Evolutionary conservation across 1,140 invertebrate genomes (phyloP).

Genomic region (Panagrolaimus sp.): DNA sequence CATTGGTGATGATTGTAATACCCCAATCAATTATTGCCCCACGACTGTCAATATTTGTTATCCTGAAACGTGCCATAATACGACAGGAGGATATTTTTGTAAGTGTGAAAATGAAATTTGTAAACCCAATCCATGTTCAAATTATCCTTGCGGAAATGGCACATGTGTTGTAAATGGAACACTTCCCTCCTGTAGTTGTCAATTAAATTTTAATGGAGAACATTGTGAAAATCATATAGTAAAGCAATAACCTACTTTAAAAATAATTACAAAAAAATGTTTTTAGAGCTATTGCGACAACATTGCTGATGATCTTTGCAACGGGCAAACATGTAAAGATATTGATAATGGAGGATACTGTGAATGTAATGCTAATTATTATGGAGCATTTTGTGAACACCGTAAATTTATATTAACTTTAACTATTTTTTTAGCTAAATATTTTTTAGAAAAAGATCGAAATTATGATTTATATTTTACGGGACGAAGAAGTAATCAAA

Average conservation of each 20-base stretch:
- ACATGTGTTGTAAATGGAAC: not conserved
- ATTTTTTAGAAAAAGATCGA: not conserved
- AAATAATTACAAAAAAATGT: not conserved
- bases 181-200: not conserved
- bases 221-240: not conserved
- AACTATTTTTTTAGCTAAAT: not conserved
- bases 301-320: not conserved
- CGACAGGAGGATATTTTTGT: not conserved
- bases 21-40: not conserved
- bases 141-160: not conserved
- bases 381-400: not conserved
- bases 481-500: not conserved
- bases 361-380: not conserved
- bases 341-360: not conserved
- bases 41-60: not conserved
- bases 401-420: not conserved
- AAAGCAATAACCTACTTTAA: not conserved
- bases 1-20: not conserved
- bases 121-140: not conserved
- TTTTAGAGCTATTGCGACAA: conserved; percentile 4
- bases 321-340: not conserved
- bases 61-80: not conserved
- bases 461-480: conserved; percentile 3
- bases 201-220: not conserved
- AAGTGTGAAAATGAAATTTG: not conserved